Base-by-base conservation (phyloP, 2,888 invertebrate species). In the Tachina fera region DNA sequence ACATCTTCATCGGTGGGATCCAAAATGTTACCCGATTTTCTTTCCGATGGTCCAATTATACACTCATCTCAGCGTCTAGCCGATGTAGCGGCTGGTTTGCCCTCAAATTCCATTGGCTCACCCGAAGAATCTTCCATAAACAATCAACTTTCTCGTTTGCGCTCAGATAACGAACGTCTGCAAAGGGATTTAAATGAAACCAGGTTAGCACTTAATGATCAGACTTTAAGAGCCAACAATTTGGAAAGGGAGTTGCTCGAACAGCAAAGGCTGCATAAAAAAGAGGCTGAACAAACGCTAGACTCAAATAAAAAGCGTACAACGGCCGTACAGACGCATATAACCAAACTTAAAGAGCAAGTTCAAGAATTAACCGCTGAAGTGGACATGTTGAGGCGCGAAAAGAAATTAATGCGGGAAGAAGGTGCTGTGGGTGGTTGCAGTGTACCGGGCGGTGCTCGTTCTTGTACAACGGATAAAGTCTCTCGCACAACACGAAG, bases 341-440 rank as follows among this genome's bases (percentile, higher is more conserved):
- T 96, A 75, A 92, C 93, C 5, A 94, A 95, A 90, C 93, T 97
- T 87, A 96, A 94, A 89, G 95, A 95, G 89, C 95, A 97, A 93
- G 94, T 96, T 58, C 95, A 95, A 91, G 93, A 94, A 89, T 93
- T 97, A 88, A 95, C 94, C 94, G 91, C 91, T 80, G 94, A 95
- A 90, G 89, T 94, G 41, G 92, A 93, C 82, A 88, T 91, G 72
- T 89, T 95, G 70, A 93, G 93, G 88, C 91, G 92, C 39, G 94
- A 95, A 90, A 95, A 95, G 90, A 92, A 92, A 58, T 91, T 93
- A 60, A 90, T 95, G 77, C 91, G 93, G 79, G 93, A 93, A 78
- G 91, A 90, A 43, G 93, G 93, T n/a, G 93, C 94, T 5, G 93
- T 92, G n/a, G 92, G 92, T 39, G 92, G 92, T 58, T 87, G 83